Conservation (phyloP, 2,797 vertebrate species). For the Spinus pinus region DNA sequence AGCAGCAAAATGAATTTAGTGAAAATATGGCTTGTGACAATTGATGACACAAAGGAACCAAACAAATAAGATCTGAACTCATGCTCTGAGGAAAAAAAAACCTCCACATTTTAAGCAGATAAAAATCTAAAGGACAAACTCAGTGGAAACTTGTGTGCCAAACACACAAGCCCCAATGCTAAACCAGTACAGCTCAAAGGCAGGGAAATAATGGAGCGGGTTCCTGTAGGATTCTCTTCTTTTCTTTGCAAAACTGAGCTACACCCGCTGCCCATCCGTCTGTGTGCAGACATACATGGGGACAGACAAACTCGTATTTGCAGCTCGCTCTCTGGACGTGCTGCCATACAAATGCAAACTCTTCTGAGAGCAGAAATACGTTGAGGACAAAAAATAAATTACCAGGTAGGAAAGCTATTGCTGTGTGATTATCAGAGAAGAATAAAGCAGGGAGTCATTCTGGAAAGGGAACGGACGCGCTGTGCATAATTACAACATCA, state of each 20-base stretch:
- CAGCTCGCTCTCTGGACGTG: background rate
- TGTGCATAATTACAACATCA: conserved; percentile 13
- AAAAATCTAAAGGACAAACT: background rate
- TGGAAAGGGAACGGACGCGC: background rate
- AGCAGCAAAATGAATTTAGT: background rate
- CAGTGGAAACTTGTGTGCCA: background rate
- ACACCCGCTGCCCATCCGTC: background rate
- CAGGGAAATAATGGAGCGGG: background rate
- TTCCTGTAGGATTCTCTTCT: background rate
- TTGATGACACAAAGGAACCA: background rate
- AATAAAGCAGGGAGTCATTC: background rate
- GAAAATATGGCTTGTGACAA: background rate
- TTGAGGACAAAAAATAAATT: background rate
- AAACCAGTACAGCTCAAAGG: background rate
- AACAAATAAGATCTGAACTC: background rate
- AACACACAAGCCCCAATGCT: background rate
- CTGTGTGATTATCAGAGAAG: background rate
- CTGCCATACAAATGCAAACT: background rate
- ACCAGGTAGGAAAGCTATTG: background rate
- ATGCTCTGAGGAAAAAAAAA: background rate
- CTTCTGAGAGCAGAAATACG: background rate
- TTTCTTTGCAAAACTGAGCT: background rate
- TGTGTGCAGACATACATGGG: fast-evolving
- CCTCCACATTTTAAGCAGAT: background rate
- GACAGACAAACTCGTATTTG: fast-evolving